These are phyloP conservation scores for Lontra canadensis DNA, from an alignment of 2,113 vertebrate genomes.

Conservation along the genomic window DNA sequence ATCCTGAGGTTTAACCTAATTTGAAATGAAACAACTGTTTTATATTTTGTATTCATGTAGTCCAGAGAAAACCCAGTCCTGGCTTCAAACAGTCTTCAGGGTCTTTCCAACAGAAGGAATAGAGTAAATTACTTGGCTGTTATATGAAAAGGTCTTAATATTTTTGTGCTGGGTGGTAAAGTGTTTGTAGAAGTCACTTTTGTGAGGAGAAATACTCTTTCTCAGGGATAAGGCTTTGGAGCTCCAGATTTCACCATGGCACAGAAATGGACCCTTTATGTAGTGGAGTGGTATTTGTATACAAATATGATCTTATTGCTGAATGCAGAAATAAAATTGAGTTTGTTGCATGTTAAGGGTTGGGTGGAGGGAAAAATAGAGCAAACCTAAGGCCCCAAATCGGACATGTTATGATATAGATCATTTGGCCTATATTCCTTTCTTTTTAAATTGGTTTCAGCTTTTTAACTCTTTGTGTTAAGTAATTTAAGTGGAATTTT, in stretches of 20 bases:
- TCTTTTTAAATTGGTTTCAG: background rate
- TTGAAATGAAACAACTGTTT: background rate
- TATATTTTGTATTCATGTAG: background rate
- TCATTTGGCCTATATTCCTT: background rate
- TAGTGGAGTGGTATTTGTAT: background rate
- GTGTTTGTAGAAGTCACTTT: background rate
- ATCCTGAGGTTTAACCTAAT: background rate
- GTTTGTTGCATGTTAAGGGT: background rate
- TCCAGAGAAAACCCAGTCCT: background rate
- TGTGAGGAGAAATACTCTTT: background rate
- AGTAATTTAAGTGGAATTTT: background rate
- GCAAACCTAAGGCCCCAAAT: background rate
- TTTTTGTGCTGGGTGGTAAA: background rate
- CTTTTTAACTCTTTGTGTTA: background rate
- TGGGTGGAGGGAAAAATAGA: background rate
- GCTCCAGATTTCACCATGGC: background rate
- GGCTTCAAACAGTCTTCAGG: background rate
- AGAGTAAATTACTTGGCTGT: background rate
- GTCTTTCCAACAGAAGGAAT: background rate
- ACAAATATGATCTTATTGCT: background rate
- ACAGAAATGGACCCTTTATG: background rate
- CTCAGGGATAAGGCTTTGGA: background rate
- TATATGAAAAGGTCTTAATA: background rate
- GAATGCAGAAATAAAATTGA: background rate
- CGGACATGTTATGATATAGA: background rate